Conservation (phyloP, 2,797 vertebrate genomes). For the Bradypodion pumilum region DNA sequence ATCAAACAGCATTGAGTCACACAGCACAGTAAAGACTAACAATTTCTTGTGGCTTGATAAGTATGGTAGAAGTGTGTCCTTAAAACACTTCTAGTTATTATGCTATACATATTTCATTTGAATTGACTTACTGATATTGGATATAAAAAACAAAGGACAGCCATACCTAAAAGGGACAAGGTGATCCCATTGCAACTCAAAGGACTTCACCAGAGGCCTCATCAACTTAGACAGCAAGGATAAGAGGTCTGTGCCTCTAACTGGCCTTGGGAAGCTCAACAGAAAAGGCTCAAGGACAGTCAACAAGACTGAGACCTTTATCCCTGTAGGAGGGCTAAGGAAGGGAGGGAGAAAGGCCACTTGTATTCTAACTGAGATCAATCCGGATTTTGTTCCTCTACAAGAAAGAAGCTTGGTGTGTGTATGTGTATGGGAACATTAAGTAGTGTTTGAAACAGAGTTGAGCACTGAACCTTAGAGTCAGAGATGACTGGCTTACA, state of each 20-base stretch:
- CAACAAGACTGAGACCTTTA: conserved; percentile 14
- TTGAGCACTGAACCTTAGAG: too few species aligned
- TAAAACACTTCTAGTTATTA: not conserved
- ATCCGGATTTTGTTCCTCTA: not conserved
- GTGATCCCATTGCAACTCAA: not conserved
- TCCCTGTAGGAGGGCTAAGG: not conserved
- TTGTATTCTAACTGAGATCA: not conserved
- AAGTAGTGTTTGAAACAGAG: too few species aligned
- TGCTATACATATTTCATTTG: not conserved
- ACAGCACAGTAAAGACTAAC: not conserved
- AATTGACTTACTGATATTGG: not conserved
- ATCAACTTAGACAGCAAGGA: too few species aligned
- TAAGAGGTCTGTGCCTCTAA: not conserved
- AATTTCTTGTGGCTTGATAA: not conserved
- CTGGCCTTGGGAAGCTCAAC: not conserved
- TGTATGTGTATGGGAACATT: too few species aligned
- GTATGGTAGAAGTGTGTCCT: not conserved
- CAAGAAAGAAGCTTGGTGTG: not conserved
- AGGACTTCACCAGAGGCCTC: not conserved
- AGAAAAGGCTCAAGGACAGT: not conserved
- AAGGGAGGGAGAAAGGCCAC: not conserved
- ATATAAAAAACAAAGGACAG: not conserved
- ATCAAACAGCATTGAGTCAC: not conserved
- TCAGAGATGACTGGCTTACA: too few species aligned
- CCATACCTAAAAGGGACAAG: not conserved